These are phyloP conservation scores for Caenorhabditis wallacei DNA, from an alignment of 2,888 invertebrate genomes.

Conservation along the genomic window DNA sequence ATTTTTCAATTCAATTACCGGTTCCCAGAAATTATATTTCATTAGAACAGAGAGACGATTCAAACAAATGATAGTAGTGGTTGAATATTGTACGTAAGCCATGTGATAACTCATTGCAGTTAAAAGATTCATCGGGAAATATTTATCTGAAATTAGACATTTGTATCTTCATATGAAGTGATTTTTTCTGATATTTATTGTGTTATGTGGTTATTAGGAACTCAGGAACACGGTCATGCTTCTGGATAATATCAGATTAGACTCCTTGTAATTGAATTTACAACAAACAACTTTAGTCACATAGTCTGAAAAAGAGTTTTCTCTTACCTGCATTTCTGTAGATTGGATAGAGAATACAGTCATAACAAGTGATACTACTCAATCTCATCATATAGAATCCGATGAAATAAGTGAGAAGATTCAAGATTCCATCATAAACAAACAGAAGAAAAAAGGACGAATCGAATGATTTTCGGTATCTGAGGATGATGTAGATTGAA, in stretches of 20 bases:
- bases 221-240: no score
- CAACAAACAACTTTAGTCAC: no score
- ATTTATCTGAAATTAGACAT: slow-evolving; percentile 2
- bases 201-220: no score
- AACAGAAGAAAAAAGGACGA: slow-evolving; percentile 36
- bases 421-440: slow-evolving; percentile 29
- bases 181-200: no score
- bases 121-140: slow-evolving; percentile 31
- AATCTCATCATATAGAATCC: slow-evolving; percentile 21
- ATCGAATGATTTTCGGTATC: slow-evolving; percentile 2
- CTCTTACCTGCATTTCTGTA: slow-evolving; percentile 18
- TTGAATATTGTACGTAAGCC: slow-evolving; percentile 45
- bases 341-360: slow-evolving; percentile 12
- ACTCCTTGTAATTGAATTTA: background rate
- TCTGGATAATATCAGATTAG: no score
- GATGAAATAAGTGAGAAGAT: slow-evolving; percentile 19
- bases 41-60: slow-evolving; percentile 32
- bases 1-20: slow-evolving; percentile 4
- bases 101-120: slow-evolving; percentile 42
- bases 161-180: background rate
- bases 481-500: slow-evolving; percentile 2
- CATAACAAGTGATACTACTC: slow-evolving; percentile 25
- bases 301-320: no score
- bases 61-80: slow-evolving; percentile 26
- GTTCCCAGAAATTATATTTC: slow-evolving; percentile 12